Percentiles rank a stretch among this genome's conserved stretches.
phyloP scores from a whole-genome alignment of 2,888 invertebrate genomes.

The Oligia latruncula region DNA sequence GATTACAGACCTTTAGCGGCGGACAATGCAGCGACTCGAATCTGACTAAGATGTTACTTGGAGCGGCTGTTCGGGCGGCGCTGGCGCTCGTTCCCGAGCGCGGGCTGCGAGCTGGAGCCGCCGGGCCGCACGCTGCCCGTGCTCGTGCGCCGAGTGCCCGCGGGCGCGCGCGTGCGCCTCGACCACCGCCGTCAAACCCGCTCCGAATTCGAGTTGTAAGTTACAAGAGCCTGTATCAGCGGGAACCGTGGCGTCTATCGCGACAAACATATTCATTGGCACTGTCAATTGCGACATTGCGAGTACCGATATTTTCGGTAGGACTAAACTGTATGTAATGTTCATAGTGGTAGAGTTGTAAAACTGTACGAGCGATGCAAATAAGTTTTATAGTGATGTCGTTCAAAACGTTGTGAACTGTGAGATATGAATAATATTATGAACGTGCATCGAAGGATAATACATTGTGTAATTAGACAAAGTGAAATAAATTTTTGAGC shows the following conservation, averaged over 20 bases:
- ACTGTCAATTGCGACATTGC: conserved; percentile 81
- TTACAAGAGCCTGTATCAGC: conserved; percentile 51
- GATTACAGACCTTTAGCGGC: conserved; percentile 88
- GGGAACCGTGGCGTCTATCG: conserved; percentile 28
- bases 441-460: conserved; percentile 71
- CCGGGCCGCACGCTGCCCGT: conserved; percentile 71
- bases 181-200: conserved; percentile 88
- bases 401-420: conserved; percentile 70
- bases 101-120: conserved; percentile 83
- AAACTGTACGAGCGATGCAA: conserved; percentile 72
- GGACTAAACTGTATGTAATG: conserved; percentile 74
- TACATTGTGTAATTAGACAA: conserved; percentile 74
- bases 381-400: conserved; percentile 70
- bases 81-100: conserved; percentile 88
- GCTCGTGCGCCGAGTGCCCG: conserved; percentile 72
- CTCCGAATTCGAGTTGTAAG: conserved; percentile 88
- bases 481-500: conserved; percentile 81
- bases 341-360: conserved; percentile 72
- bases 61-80: conserved; percentile 92
- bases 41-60: conserved; percentile 94
- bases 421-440: conserved; percentile 67
- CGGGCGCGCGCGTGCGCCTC: conserved; percentile 82
- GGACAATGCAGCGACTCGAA: conserved; percentile 90
- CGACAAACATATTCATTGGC: conserved; percentile 49
- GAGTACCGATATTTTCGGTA: conserved; percentile 71